Conservation (phyloP, 2,797 vertebrate species). For the Coregonus sp. region DNA sequence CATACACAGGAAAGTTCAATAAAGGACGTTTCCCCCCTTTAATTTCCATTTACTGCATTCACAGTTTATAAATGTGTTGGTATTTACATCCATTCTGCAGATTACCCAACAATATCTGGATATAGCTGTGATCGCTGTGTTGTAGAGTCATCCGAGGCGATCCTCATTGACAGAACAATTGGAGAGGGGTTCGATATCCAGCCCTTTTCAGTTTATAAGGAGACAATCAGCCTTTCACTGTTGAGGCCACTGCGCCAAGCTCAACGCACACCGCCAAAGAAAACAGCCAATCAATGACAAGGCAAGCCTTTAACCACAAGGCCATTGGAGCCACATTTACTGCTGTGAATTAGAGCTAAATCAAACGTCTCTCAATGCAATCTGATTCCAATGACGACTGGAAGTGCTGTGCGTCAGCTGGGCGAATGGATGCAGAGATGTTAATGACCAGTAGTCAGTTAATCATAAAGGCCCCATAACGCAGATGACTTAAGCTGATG, state of each 20-base stretch:
- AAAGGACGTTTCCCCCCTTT: background rate
- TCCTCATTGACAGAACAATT: conserved; percentile 2
- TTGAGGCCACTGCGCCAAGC: background rate
- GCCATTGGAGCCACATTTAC: background rate
- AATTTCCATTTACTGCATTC: background rate
- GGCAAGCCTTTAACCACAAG: background rate
- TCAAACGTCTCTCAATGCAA: background rate
- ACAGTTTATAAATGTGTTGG: background rate
- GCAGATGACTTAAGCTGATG: conserved; percentile 13
- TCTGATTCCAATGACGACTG: background rate
- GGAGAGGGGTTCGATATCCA: conserved; percentile 1
- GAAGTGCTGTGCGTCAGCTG: background rate
- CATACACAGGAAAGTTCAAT: background rate
- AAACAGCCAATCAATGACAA: background rate
- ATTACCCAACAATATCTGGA: background rate
- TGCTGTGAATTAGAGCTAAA: conserved; percentile 2
- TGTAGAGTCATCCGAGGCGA: background rate
- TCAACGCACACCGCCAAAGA: background rate
- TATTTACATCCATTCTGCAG: background rate
- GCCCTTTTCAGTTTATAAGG: background rate
- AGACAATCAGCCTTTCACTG: background rate
- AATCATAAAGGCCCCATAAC: conserved; percentile 37
- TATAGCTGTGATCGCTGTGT: background rate
- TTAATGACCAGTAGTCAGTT: conserved; percentile 19
- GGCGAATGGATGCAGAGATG: conserved; percentile 1